Percentiles rank a stretch among this genome's conserved stretches.
Conservation (phyloP, 2,797 vertebrate genomes). For the Poeciliopsis presidionis region DNA sequence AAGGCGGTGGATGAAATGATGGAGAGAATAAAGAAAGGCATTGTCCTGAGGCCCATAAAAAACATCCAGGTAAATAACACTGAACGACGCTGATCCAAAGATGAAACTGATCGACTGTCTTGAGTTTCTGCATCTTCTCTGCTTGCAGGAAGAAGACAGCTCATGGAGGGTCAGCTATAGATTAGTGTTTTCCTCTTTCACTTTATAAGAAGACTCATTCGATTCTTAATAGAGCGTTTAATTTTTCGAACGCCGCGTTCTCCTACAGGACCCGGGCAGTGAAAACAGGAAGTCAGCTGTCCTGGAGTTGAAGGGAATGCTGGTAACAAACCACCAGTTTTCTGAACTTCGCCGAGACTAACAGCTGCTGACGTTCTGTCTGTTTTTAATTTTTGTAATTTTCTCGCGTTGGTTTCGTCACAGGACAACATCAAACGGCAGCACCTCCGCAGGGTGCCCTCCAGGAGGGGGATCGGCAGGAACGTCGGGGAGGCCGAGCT, state of each 20-base stretch:
- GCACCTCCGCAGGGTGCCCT: slow-evolving; percentile 37
- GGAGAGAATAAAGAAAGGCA: slow-evolving; percentile 83
- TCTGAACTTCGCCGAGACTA: neutral
- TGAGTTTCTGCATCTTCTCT: slow-evolving; percentile 12
- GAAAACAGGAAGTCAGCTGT: slow-evolving; percentile 80
- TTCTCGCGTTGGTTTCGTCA: neutral
- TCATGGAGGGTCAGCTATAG: slow-evolving; percentile 73
- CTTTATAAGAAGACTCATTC: neutral
- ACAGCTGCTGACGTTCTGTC: neutral
- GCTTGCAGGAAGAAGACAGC: slow-evolving; percentile 68
- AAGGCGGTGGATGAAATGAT: slow-evolving; percentile 88
- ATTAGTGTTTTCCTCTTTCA: neutral
- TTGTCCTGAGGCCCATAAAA: slow-evolving; percentile 73
- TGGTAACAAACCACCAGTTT: slow-evolving; percentile 70
- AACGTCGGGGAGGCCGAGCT: slow-evolving; percentile 77
- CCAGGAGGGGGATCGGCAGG: slow-evolving; percentile 57
- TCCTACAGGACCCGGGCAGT: slow-evolving; percentile 62
- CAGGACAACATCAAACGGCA: slow-evolving; percentile 73
- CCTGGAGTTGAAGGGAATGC: slow-evolving; percentile 81
- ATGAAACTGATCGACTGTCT: neutral
- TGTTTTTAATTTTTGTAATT: neutral
- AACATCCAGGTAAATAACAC: slow-evolving; percentile 62
- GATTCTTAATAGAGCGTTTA: neutral
- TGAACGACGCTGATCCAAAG: no score
- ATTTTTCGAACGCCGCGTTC: neutral